Conservation (phyloP, 2,888 invertebrate species). For the Napeogenes inachia region DNA sequence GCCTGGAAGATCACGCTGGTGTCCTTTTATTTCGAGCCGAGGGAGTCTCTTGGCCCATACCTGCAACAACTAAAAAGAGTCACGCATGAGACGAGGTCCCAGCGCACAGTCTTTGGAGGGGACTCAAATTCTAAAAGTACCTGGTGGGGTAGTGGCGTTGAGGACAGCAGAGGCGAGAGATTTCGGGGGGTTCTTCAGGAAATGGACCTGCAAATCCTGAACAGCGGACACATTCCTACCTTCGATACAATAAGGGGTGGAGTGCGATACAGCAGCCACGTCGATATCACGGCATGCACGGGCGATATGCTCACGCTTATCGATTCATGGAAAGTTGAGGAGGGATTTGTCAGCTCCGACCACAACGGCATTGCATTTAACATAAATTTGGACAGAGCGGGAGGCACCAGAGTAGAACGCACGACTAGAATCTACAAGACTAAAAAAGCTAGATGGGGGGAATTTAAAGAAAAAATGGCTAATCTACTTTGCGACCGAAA, state of each 20-base stretch:
- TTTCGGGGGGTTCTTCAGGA: constrained; percentile 2
- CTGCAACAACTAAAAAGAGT: constrained; percentile 18
- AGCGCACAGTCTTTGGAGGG: constrained; percentile 18
- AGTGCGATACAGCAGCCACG: neutral
- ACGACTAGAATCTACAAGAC: neutral
- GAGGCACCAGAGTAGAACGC: neutral
- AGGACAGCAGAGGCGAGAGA: constrained; percentile 22
- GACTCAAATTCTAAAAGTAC: constrained; percentile 23
- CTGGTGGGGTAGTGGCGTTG: constrained; percentile 27
- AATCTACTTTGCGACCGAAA: neutral
- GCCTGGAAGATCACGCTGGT: constrained; percentile 14
- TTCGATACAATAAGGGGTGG: constrained; percentile 8
- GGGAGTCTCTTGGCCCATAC: constrained; percentile 17
- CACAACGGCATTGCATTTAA: too few species aligned
- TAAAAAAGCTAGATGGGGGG: neutral
- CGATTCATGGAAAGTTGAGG: neutral
- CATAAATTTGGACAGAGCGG: too few species aligned
- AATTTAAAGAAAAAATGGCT: neutral
- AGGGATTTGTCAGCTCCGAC: too few species aligned
- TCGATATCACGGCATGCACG: constrained; percentile 9
- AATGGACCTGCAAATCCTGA: neutral
- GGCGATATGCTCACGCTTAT: neutral
- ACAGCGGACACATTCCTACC: neutral
- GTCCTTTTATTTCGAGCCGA: constrained; percentile 19
- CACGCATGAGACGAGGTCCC: neutral